Evolutionary conservation across 1,140 invertebrate species (phyloP).

Genomic region (Atta colombica): DNA sequence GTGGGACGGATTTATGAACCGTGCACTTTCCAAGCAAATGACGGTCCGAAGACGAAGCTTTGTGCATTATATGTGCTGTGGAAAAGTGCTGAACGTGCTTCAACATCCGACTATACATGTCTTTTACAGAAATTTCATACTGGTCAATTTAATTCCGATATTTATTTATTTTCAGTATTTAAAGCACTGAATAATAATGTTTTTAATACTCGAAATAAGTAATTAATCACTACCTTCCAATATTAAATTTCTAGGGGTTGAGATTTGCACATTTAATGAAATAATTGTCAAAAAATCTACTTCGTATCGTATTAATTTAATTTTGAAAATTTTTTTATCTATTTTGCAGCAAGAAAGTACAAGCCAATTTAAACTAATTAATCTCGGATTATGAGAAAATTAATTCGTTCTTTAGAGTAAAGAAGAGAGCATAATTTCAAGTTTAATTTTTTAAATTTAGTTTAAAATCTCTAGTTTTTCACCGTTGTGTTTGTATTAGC

Average conservation of each 20-base stretch:
- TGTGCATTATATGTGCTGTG: constrained; percentile 40
- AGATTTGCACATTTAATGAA: background rate
- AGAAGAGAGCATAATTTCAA: background rate
- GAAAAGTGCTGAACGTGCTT: constrained; percentile 35
- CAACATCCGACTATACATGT: background rate
- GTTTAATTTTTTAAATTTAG: constrained; percentile 18
- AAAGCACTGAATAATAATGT: no score
- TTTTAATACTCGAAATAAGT: no score
- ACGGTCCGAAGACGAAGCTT: constrained; percentile 39
- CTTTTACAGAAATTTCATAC: no score
- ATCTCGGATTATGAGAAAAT: background rate
- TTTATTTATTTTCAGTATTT: no score
- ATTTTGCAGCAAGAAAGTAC: background rate
- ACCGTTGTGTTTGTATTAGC: background rate
- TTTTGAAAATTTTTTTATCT: background rate
- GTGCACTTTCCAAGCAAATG: constrained; percentile 51
- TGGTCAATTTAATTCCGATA: no score
- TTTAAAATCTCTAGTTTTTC: no score
- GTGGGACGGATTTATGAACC: constrained; percentile 65
- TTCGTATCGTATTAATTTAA: background rate
- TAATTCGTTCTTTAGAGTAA: background rate
- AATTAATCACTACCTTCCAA: no score
- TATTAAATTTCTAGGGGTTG: no score
- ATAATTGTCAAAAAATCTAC: background rate
- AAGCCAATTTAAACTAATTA: background rate